These are phyloP conservation scores for Calypte anna DNA, from an alignment of 2,113 vertebrate genomes.

Conservation along the genomic window DNA sequence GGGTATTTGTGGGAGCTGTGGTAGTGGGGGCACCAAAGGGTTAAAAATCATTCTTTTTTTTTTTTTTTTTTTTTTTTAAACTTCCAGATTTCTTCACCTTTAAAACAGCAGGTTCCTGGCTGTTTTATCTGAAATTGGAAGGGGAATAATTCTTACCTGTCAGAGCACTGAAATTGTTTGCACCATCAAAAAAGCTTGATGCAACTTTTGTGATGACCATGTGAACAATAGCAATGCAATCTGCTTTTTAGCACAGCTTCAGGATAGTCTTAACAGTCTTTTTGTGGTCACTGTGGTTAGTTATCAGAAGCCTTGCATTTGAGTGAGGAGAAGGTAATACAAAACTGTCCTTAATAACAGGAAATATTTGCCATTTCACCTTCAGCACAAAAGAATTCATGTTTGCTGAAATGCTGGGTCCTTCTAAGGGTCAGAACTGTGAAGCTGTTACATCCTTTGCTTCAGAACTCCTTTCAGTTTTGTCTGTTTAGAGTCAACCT, in stretches of 20 bases:
- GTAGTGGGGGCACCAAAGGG: neutral
- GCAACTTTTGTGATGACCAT: neutral
- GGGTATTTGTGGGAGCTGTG: neutral
- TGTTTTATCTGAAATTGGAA: conserved; percentile 7
- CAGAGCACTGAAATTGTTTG: neutral
- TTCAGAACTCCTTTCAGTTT: conserved; percentile 38
- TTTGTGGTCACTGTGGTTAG: conserved; percentile 29
- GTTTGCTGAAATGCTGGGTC: conserved; percentile 42
- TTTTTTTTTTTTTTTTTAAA: neutral
- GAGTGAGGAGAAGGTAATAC: conserved; percentile 36
- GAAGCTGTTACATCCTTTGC: conserved; percentile 31
- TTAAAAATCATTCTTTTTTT: neutral
- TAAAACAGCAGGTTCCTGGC: neutral
- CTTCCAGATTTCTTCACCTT: neutral
- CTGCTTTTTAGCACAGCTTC: conserved; percentile 27
- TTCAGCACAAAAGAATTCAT: conserved; percentile 47
- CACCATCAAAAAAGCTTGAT: conserved; percentile 3
- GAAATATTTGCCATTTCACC: conserved; percentile 64
- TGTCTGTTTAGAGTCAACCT: neutral
- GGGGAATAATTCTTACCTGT: neutral
- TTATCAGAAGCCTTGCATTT: conserved; percentile 48
- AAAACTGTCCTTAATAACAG: conserved; percentile 59
- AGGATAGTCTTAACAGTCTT: conserved; percentile 18
- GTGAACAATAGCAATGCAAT: conserved; percentile 22
- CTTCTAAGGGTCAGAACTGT: conserved; percentile 42